Base-by-base conservation (phyloP, 1,140 invertebrate species). In the Drosophila nikananu region DNA sequence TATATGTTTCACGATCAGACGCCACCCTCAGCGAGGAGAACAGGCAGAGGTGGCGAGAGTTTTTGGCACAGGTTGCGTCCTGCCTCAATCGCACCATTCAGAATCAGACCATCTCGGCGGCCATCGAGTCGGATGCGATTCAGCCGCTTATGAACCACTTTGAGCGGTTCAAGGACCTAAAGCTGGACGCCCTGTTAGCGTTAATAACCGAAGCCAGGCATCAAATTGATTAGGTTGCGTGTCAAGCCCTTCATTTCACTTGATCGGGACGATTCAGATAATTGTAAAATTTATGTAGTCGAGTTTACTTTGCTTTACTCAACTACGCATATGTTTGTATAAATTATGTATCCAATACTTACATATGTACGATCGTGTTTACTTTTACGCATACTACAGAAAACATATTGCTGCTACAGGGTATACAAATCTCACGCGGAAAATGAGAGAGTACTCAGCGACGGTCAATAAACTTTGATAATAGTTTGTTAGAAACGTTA, bases 91-190 rank as follows among this genome's bases (percentile, higher is more conserved):
- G 86, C 66, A 92, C 91, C 30, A 91, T 92, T 41, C 89, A 93
- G 57, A 86, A 91, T 70, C 92, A 93, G 51, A 92, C 91, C 58
- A 91, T 93, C 52, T 91, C 83, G 19, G 92, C 90, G 27, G 91
- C 89, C 32, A 93, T 93, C 54, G 92, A 93, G 49, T 92, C 91
- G 2, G 89, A 93, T 75, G 86, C 89, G n/a, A 92, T 93, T 64
- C 83, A 93, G 64, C 91, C 91, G 30, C 72, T 93, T 55, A 90
- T 93, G 78, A 64, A 91, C 74, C 92, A 93, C 70, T 92, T 93
- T 68, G 91, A 91, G 37, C 89, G 91, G 59, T 93, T 93, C 49
- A 82, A 92, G 70, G 83, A 92, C 66, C 70, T 93, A 27, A 92
- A 93, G 63, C 65, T 93, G 19, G 92, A 93, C 71, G 86, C 91